phyloP scores from a whole-genome alignment of 1,140 invertebrate species.

The Panagrolaimus sp. region DNA sequence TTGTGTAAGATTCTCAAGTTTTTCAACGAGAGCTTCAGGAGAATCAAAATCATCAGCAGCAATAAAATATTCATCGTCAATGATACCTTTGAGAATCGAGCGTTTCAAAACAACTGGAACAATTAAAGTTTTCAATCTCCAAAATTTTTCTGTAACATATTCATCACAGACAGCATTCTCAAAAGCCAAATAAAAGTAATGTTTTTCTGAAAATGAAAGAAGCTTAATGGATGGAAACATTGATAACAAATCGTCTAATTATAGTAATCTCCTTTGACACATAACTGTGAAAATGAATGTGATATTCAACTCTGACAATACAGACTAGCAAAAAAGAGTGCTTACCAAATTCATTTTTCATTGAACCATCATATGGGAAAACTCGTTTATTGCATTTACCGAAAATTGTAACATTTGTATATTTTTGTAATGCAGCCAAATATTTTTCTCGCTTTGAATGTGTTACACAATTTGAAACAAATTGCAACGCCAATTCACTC shows the following conservation, averaged over 20 bases:
- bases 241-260: no score
- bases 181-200: not conserved
- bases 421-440: not conserved
- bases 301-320: no score
- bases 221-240: no score
- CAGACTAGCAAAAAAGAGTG: not conserved
- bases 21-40: not conserved
- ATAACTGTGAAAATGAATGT: not conserved
- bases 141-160: constrained; percentile 8
- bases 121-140: not conserved
- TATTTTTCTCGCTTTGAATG: not conserved
- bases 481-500: not conserved
- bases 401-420: not conserved
- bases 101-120: not conserved
- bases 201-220: not conserved
- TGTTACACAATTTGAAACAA: constrained; percentile 6
- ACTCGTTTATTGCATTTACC: not conserved
- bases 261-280: no score
- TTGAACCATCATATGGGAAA: not conserved
- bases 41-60: not conserved
- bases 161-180: constrained; percentile 1
- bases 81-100: not conserved
- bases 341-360: not conserved
- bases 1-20: not conserved
- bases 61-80: not conserved